These are phyloP conservation scores for Pantherophis alleghaniensis DNA, from an alignment of 2,797 vertebrate species.

Conservation along the genomic window DNA sequence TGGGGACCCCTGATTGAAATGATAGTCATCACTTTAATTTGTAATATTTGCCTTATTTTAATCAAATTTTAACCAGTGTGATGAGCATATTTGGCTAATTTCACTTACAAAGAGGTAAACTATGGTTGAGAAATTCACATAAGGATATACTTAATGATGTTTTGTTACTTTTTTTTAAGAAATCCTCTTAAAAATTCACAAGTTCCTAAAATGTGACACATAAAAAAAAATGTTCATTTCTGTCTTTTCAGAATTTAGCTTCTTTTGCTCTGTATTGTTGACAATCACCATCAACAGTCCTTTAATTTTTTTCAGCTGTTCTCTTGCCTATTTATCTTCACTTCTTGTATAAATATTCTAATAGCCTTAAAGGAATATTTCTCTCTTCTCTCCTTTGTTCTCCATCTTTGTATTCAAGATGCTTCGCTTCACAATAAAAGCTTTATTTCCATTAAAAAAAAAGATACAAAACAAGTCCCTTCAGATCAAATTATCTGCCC, in stretches of 20 bases:
- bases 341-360: not conserved
- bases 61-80: not conserved
- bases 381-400: slow-evolving; percentile 29
- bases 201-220: not conserved
- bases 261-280: slow-evolving; percentile 5
- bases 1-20: not conserved
- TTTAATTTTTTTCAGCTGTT: not conserved
- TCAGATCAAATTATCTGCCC: slow-evolving; percentile 32
- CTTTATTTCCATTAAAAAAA: slow-evolving; percentile 36
- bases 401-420: slow-evolving; percentile 6
- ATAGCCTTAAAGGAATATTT: slow-evolving; percentile 9
- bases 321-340: not conserved
- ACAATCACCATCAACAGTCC: not conserved
- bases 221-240: slow-evolving; percentile 18
- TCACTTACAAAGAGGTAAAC: not conserved
- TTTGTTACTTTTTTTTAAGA: not conserved
- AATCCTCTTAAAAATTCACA: not conserved
- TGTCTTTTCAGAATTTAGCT: slow-evolving; percentile 14
- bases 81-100: not conserved
- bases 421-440: slow-evolving; percentile 13
- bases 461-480: slow-evolving; percentile 39
- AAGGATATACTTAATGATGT: not conserved
- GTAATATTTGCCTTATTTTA: not conserved
- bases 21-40: not conserved
- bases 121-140: not conserved